These are phyloP conservation scores for Pteronura brasiliensis DNA, from an alignment of 2,113 vertebrate genomes.

Conservation along the genomic window DNA sequence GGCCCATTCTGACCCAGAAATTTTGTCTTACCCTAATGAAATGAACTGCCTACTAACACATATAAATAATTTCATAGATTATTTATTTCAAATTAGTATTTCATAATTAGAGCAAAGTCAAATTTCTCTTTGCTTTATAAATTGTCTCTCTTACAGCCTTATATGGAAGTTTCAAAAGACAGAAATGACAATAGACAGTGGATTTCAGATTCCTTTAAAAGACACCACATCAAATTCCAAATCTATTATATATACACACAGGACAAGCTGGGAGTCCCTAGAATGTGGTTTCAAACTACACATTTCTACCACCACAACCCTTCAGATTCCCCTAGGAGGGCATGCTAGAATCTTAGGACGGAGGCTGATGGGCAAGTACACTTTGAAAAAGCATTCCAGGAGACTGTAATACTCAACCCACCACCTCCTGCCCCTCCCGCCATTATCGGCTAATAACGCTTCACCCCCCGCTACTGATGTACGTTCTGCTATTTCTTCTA, in stretches of 20 bases:
- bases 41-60: not conserved
- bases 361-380: not conserved
- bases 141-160: not conserved
- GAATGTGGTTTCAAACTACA: not conserved
- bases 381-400: slow-evolving; percentile 25
- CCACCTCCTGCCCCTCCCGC: not conserved
- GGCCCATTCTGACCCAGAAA: not conserved
- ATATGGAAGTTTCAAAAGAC: not conserved
- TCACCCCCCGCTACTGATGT: not conserved
- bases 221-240: not conserved
- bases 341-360: not conserved
- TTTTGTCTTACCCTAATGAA: not conserved
- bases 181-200: not conserved
- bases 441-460: not conserved
- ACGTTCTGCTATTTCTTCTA: not conserved
- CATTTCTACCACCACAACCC: not conserved
- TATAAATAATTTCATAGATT: slow-evolving; percentile 16
- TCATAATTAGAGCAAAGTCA: not conserved
- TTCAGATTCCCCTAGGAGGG: not conserved
- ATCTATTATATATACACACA: not conserved
- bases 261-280: not conserved
- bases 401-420: not conserved
- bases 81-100: slow-evolving; percentile 7
- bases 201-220: slow-evolving; percentile 1
- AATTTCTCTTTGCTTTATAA: not conserved